Evolutionary conservation across 2,888 invertebrate species (phyloP), one percentile per base, ranked within the genome.

Genomic region (Chesias legatella): DNA sequence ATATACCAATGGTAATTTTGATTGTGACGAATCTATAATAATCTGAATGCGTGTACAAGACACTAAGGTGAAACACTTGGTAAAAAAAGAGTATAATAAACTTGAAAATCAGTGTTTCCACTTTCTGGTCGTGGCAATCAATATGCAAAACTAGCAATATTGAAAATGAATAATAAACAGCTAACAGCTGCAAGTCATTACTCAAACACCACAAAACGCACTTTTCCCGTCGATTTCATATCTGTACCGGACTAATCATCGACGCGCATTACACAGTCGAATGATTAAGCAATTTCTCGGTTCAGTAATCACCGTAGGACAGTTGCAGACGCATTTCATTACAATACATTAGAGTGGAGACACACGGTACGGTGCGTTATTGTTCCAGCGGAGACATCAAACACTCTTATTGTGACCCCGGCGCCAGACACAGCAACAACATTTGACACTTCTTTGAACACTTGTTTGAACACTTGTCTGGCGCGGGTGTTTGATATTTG

Each of bases 241-340:
- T 71, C 60, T 67, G 63, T 74, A 79, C 72, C 71, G 49, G 48
- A 56, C 84, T 82, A 84, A 86, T 86, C 83, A 77, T 73, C 70
- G 61, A 57, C 58, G 61, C 59, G 65, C 65, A 73, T 78, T 79
- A 72, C 73, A 82, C 84, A 83, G 79, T 67, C 73, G 79, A 79
- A 59, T 83, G 86, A 82, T 82, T 84, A 78, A 78, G 79, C 86
- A 83, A 86, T 88, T 86, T 78, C 68, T 60, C 77, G 84, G 75
- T 73, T 67, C 77, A 79, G 56, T 73, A 72, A 67, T 62, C 73
- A 51, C 54, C 60, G 57, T 61, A 70, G 69, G 62, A 67, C 71
- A 67, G 63, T 61, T 67, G 67, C 52, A 58, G 66, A 74, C 69
- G 72, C 73, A 76, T 82, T 82, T 85, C 73, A 84, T 86, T 84